Base-by-base conservation (phyloP, 2,113 vertebrate genomes). In the Oncorhynchus nerka region DNA sequence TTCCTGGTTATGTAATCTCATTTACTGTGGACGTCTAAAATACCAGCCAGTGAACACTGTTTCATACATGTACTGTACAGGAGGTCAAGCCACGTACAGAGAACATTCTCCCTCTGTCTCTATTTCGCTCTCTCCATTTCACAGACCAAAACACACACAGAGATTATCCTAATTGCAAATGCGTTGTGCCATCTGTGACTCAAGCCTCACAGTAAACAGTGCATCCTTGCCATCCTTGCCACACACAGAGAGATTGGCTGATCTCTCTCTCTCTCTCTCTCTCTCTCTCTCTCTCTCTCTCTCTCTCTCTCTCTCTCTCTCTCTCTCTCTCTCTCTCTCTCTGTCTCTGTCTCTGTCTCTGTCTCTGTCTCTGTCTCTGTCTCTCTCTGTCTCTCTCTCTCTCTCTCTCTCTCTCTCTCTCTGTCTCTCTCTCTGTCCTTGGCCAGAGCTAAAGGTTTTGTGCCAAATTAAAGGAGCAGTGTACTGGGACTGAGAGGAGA, bases 11-110 rank as follows among this genome's bases (percentile, higher is more conserved):
- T 72, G 48, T 77, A 84, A 84, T 70, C 68, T 39, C 48, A 22
- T 75, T 73, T 71, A 81, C 0, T 84, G 71, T 71, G 82, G 73
- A 61, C 15, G 55, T 80, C 71, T 71, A 85, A 91, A 82, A 82
- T 79, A 85, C 79, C 82, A 84, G 73, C 69, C 71, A 15, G 71
- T 74, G 39, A 78, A 68, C 81, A 39, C 71, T 80, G 62, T 65
- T 51, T 9, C 24, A 79, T 82, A 82, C 45, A 65, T 80, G 70
- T 80, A 68, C 71, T 74, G 61, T 4, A 74, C 73, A 75, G 59
- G 28, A 77, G 75, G 81, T 79, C 77, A 78, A 75, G 76, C 65
- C 73, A 80, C 45, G 79, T 74, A 71, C 71, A 76, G 67, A 79
- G 65, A 71, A 69, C 57, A 64, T 67, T 76, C 39, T 39, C 39